These are phyloP conservation scores for Zalophus californianus DNA, from an alignment of 2,797 vertebrate genomes.

Conservation along the genomic window DNA sequence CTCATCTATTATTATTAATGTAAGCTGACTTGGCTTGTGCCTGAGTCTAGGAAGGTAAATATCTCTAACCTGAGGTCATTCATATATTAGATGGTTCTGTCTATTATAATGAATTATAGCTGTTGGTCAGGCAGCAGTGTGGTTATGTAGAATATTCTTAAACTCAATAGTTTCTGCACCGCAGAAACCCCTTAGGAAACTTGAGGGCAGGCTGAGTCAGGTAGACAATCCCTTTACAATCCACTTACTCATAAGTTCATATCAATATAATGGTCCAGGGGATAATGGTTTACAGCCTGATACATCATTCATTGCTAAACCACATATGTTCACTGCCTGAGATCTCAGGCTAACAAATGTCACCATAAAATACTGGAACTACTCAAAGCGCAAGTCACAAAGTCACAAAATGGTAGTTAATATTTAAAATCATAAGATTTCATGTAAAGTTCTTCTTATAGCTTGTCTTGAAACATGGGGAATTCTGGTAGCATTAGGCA, in stretches of 20 bases:
- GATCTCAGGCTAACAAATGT: not conserved
- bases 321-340: not conserved
- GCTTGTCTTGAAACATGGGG: not conserved
- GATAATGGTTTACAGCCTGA: not conserved
- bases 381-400: not conserved
- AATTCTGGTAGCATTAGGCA: not conserved
- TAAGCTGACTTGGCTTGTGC: not conserved
- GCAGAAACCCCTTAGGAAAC: not conserved
- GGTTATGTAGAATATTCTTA: not conserved
- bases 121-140: not conserved
- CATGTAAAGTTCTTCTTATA: not conserved
- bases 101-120: not conserved
- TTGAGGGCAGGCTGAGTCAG: not conserved
- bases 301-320: not conserved
- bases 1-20: not conserved
- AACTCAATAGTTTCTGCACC: not conserved
- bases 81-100: not conserved
- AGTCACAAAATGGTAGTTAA: not conserved
- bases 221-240: not conserved
- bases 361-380: not conserved
- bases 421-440: not conserved
- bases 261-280: not conserved
- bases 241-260: not conserved
- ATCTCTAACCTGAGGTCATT: conserved; percentile 1
- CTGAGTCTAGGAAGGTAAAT: not conserved